Percentiles rank a stretch among this genome's conserved stretches.
Evolutionary conservation across 1,140 invertebrate genomes (phyloP).

Genomic region (Andrena cerasifolii): DNA sequence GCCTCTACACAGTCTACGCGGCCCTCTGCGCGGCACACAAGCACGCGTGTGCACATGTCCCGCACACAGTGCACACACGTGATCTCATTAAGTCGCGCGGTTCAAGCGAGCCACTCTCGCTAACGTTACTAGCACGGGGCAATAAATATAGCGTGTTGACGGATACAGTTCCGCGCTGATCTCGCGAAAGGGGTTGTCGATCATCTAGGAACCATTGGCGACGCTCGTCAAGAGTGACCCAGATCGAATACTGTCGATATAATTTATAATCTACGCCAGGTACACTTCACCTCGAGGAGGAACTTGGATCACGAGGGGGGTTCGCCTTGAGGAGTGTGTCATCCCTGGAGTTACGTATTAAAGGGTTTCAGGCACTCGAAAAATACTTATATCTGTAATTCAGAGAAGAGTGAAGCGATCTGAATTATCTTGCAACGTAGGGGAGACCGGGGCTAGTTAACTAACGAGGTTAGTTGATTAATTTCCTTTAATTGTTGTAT

Average conservation of each 20-base stretch:
- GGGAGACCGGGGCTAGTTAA: too few relatives aligned
- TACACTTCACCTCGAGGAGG: neutral
- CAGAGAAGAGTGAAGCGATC: too few relatives aligned
- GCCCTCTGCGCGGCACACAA: slow-evolving; percentile 28
- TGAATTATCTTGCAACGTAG: too few relatives aligned
- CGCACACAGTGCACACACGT: slow-evolving; percentile 34
- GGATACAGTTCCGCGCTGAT: slow-evolving; percentile 47
- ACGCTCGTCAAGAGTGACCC: neutral
- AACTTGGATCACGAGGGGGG: neutral
- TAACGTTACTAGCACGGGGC: slow-evolving; percentile 12
- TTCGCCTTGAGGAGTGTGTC: too few relatives aligned
- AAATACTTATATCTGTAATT: too few relatives aligned
- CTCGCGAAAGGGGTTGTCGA: slow-evolving; percentile 25
- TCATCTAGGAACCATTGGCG: slow-evolving; percentile 16
- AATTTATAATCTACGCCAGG: slow-evolving; percentile 9
- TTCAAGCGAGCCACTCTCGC: slow-evolving; percentile 28
- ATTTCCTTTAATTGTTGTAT: too few relatives aligned
- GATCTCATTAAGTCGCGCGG: slow-evolving; percentile 60
- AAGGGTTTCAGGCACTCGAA: too few relatives aligned
- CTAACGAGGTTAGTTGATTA: too few relatives aligned
- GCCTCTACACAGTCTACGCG: slow-evolving; percentile 2
- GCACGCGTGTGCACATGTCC: slow-evolving; percentile 3
- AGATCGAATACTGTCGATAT: slow-evolving; percentile 3
- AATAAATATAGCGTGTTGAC: slow-evolving; percentile 60
- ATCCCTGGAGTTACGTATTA: too few relatives aligned